Conservation (phyloP, 1,140 invertebrate genomes). For the Drosophila watanabei region DNA sequence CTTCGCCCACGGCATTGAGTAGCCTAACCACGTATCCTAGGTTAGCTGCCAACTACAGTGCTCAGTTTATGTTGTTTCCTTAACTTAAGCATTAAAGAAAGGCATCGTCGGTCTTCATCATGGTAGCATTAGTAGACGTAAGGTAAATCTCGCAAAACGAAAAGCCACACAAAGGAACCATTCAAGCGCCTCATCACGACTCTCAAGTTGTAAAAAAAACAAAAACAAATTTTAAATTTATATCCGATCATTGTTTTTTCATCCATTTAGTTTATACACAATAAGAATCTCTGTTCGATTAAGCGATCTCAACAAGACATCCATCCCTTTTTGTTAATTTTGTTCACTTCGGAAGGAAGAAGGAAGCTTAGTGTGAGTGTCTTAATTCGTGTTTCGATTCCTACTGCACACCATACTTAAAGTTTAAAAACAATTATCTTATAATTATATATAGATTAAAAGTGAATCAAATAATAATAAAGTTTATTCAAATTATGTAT, state of each 20-base stretch:
- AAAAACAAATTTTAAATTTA: conserved; percentile 44
- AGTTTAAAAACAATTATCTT: conserved; percentile 31
- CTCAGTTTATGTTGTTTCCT: conserved; percentile 79
- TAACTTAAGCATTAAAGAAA: conserved; percentile 45
- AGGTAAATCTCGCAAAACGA: conserved; percentile 42
- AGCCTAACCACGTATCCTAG: conserved; percentile 57
- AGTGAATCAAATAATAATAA: conserved; percentile 29
- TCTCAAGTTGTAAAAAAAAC: conserved; percentile 56
- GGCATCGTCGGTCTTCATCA: conserved; percentile 23
- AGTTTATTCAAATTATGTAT: no score
- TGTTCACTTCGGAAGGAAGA: conserved; percentile 33
- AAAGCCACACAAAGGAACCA: conserved; percentile 38
- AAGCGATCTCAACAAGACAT: conserved; percentile 64
- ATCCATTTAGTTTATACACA: conserved; percentile 37
- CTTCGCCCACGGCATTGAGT: conserved; percentile 98
- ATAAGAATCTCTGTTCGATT: conserved; percentile 53
- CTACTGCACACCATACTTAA: conserved; percentile 60
- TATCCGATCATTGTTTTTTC: conserved; percentile 39
- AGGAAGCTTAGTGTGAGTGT: conserved; percentile 49
- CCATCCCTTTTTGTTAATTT: conserved; percentile 53
- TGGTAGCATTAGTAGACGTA: conserved; percentile 45
- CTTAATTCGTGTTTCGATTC: conserved; percentile 55
- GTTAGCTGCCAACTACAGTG: conserved; percentile 59
- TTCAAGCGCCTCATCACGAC: conserved; percentile 74
- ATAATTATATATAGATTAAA: conserved; percentile 30